Conservation (phyloP, 1,140 invertebrate genomes). For the Drosophila lini region DNA sequence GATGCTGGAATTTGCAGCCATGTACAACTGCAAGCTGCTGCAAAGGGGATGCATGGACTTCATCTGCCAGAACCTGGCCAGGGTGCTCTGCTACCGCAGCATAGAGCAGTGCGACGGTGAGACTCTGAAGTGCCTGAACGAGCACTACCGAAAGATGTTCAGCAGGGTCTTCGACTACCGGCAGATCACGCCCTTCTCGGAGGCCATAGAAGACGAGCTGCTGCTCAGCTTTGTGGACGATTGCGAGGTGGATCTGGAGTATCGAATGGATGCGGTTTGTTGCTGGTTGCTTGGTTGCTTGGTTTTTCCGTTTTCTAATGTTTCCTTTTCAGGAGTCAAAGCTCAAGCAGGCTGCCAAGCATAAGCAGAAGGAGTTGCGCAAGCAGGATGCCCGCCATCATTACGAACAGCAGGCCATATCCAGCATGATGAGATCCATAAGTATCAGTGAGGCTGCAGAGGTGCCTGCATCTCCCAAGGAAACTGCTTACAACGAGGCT, state of each 20-base stretch:
- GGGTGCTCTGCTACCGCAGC: slow-evolving; percentile 86
- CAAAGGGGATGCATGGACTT: slow-evolving; percentile 87
- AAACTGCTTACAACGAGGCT: slow-evolving; percentile 28
- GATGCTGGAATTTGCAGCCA: slow-evolving; percentile 87
- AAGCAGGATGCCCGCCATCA: slow-evolving; percentile 65
- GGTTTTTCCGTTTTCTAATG: background rate
- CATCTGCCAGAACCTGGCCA: slow-evolving; percentile 87
- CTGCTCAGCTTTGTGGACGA: slow-evolving; percentile 85
- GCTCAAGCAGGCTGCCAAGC: slow-evolving; percentile 47
- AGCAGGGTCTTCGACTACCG: slow-evolving; percentile 82
- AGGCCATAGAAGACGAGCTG: slow-evolving; percentile 85
- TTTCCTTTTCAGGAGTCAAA: slow-evolving; percentile 36
- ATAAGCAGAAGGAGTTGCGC: slow-evolving; percentile 67
- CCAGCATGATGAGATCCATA: slow-evolving; percentile 74
- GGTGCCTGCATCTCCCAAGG: slow-evolving; percentile 9
- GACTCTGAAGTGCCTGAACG: slow-evolving; percentile 86
- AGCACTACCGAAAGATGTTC: slow-evolving; percentile 85
- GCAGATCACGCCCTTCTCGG: slow-evolving; percentile 86
- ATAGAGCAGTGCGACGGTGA: slow-evolving; percentile 86
- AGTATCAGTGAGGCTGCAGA: slow-evolving; percentile 52
- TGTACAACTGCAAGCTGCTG: slow-evolving; percentile 87
- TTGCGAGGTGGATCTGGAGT: slow-evolving; percentile 79
- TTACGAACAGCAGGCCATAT: slow-evolving; percentile 78
- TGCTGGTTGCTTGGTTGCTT: too few species aligned
- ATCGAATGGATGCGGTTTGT: slow-evolving; percentile 72